Base-by-base conservation (phyloP, 2,888 invertebrate genomes). In the Drosophila merina region DNA sequence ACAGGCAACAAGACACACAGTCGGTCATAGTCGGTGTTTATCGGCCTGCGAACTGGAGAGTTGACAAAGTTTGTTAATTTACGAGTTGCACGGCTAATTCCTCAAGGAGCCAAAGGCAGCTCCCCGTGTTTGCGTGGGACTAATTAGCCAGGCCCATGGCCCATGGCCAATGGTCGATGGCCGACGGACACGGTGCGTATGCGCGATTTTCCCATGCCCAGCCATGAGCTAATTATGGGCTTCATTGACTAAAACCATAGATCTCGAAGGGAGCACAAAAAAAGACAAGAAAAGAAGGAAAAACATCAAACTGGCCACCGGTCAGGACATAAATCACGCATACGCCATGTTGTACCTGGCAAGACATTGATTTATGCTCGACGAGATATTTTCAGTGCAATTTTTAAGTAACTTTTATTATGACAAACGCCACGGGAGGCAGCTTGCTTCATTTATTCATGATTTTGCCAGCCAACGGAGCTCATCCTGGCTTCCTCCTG, bases 321-420 rank as follows among this genome's bases (percentile, higher is more conserved):
- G 52, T 30, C 48, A 58, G 14, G 38, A n/a, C 47, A 74, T 62
- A 74, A 68, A 74, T 68, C 57, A 63, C 48, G 36, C 49, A 73
- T 73, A 60, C 73, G 70, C 67, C 68, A 38, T 50, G 69, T 31
- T 50, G 50, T 57, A 68, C 69, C 69, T 68, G 50, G 49, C 47
- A 60, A 72, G 59, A 48, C 64, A 83, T 79, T 82, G 83, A 82
- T 82, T 86, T 82, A 79, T 86, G 80, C 58, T 42, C 72, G 64
- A 54, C 44, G 40, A 73, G 79, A 82, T 82, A 79, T 60, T 70
- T 36, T 76, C 63, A 56, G 63, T 71, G 57, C 79, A 74, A 71
- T 72, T 85, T 82, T 85, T 75, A 82, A 82, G 77, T 79, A 82
- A 82, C 77, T 75, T 82, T 82, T 82, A 82, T 82, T 85, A 82